Base-by-base conservation (phyloP, 2,888 invertebrate genomes). In the Clepsis dumicolana region DNA sequence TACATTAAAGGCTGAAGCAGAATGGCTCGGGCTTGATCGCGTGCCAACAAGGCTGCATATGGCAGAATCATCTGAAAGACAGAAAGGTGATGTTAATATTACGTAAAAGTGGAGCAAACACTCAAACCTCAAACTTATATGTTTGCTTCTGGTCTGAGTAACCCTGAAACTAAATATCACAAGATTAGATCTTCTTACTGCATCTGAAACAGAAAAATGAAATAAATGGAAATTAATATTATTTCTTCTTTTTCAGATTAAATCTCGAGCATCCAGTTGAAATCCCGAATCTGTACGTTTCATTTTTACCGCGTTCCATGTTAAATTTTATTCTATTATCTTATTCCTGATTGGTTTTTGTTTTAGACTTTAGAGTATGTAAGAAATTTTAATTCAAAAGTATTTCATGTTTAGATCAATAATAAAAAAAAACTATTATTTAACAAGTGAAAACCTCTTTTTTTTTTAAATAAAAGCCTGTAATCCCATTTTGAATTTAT, bases 21-120 rank as follows among this genome's bases (percentile, higher is more conserved):
- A 94, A 84, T 94, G 94, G 94, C 91, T 93, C 81, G 95, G 95
- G 80, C 94, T 95, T 85, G 95, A 95, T 89, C 94, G 95, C 87
- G 95, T 95, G 84, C 95, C 95, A 81, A 95, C 95, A 82, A 93
- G 95, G 86, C 93, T 95, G 87, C 94, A 93, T 81, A 90, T 91
- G 88, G 93, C 89, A 82, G 92, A 94, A 82, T 83, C 91, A 90
- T 89, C 94, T 93, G 94, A 90, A 94, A 94, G 93, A 85, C 91
- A 93, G 87, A 94, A 93, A 91, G 93, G 94, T 94, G 84, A 91
- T 79, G 76, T 91, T 83, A 90, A 80, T 84, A 86, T 80, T 76
- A 73, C 72, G 75, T 81, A 80, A 77, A 80, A 77, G 75, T 73
- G 77, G 75, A 77, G 64, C 83, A 92, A 89, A 92, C 89, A 91